Evolutionary conservation across 1,140 invertebrate species (phyloP).

Genomic region (Phymorhynchus buccinoides): DNA sequence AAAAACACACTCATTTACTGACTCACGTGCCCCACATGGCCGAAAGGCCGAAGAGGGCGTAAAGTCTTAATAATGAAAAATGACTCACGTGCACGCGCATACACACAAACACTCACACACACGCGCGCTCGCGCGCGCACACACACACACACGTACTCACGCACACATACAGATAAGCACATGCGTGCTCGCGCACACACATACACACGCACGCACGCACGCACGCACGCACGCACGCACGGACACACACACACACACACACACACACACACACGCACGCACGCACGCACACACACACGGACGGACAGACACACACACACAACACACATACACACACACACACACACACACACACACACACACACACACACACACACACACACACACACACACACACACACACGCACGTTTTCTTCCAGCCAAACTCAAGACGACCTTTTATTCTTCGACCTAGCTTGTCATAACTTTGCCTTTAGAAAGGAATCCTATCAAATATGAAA

Average conservation of each 20-base stretch:
- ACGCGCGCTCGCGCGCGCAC: not conserved
- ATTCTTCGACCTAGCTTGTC: too few species aligned
- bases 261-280: not conserved
- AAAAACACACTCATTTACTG: not conserved
- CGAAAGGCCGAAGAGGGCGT: not conserved
- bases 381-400: too few species aligned
- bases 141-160: not conserved
- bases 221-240: not conserved
- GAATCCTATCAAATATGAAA: too few species aligned
- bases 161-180: not conserved
- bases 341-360: slow-evolving; percentile 3
- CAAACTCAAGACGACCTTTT: too few species aligned
- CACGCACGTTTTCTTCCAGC: too few species aligned
- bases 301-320: slow-evolving; percentile 23
- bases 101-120: not conserved
- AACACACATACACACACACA: slow-evolving; percentile 22
- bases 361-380: slow-evolving; percentile 3
- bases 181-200: not conserved
- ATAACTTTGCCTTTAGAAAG: too few species aligned
- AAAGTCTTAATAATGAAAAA: not conserved
- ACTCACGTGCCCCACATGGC: not conserved
- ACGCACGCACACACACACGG: slow-evolving; percentile 21
- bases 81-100: not conserved
- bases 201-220: slow-evolving; percentile 3
- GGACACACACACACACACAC: not conserved